A percentile compares a stretch with the other conserved stretches of the same genome.
Evolutionary conservation across 2,888 invertebrate genomes (phyloP).

Genomic region (Zhuqinia jingwanae): DNA sequence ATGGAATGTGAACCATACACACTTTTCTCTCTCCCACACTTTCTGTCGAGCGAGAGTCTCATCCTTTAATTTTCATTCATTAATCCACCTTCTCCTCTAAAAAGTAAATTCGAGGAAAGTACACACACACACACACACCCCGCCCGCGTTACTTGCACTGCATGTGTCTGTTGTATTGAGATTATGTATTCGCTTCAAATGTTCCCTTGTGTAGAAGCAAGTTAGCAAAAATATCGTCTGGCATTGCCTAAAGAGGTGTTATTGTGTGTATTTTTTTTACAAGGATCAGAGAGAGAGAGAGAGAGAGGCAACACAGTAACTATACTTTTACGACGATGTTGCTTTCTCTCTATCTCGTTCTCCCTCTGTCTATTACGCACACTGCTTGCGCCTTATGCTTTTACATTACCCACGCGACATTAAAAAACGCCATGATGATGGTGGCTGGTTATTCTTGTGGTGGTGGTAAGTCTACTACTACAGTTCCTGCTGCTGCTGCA

Average conservation of each 20-base stretch:
- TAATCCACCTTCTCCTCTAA: conserved; percentile 49
- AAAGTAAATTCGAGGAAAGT: neutral
- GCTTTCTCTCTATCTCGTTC: too few species aligned
- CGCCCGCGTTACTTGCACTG: neutral
- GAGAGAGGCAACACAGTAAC: conserved; percentile 9
- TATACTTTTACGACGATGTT: neutral
- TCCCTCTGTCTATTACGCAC: neutral
- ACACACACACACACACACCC: neutral
- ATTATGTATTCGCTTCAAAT: conserved; percentile 27
- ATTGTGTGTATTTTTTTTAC: neutral
- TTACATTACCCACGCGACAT: conserved; percentile 11
- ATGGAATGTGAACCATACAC: conserved; percentile 33
- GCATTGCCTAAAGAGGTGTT: neutral
- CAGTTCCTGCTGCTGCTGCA: neutral
- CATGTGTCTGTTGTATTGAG: neutral
- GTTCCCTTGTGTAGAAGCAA: neutral
- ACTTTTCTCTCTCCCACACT: neutral
- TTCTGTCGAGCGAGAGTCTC: conserved; percentile 7
- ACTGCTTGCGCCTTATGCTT: neutral
- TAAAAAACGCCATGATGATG: conserved; percentile 32
- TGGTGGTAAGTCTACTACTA: neutral
- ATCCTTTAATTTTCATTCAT: conserved; percentile 62
- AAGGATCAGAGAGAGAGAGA: neutral
- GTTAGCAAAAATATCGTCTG: neutral
- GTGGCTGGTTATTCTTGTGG: conserved; percentile 20